phyloP scores from a whole-genome alignment of 2,113 vertebrate species.

The Neotragus moschatus region DNA sequence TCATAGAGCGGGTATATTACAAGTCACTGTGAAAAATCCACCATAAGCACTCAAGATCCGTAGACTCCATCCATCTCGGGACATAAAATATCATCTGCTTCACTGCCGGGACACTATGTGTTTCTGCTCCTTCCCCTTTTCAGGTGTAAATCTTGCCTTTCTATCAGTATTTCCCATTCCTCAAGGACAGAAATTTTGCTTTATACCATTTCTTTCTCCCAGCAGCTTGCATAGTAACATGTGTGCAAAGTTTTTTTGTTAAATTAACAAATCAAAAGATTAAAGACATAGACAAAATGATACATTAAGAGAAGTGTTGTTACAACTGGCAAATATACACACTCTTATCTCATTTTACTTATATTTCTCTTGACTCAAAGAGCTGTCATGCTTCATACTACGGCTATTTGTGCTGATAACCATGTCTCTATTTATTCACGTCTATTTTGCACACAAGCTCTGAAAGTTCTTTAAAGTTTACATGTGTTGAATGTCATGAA shows the following conservation, averaged over 20 bases:
- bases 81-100: neutral
- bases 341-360: neutral
- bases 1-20: rapidly evolving
- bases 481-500: neutral
- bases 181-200: neutral
- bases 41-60: neutral
- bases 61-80: neutral
- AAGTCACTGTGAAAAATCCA: neutral
- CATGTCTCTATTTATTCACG: neutral
- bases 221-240: neutral
- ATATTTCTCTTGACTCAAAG: neutral
- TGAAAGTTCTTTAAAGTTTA: neutral
- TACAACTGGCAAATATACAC: neutral
- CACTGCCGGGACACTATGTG: neutral
- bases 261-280: neutral
- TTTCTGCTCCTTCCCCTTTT: neutral
- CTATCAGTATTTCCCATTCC: neutral
- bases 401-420: neutral
- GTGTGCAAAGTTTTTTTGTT: neutral
- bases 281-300: neutral
- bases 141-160: neutral
- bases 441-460: neutral
- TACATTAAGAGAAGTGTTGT: neutral
- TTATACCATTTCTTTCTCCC: neutral
- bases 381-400: neutral